Conservation (phyloP, 2,888 invertebrate species). For the Acleris emargana region DNA sequence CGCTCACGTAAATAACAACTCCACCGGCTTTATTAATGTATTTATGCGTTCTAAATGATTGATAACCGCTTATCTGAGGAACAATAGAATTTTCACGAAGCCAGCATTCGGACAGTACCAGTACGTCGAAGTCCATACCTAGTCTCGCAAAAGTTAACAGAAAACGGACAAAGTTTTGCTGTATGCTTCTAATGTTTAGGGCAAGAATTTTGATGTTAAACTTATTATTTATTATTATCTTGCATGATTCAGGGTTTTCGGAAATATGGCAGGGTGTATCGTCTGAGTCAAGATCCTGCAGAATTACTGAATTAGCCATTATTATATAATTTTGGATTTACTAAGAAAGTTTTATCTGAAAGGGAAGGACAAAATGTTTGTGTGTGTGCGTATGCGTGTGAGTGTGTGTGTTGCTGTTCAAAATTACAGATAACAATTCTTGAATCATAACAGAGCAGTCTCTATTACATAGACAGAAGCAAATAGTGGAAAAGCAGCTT, state of each 20-base stretch:
- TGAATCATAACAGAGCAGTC: too few relatives aligned
- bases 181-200: slow-evolving; percentile 2
- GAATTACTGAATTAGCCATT: not conserved
- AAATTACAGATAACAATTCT: too few relatives aligned
- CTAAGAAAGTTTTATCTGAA: too few relatives aligned
- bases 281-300: slow-evolving; percentile 1
- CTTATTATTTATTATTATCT: not conserved
- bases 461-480: too few relatives aligned
- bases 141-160: not conserved
- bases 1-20: not conserved
- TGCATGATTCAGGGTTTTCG: not conserved
- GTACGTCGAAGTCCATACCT: not conserved
- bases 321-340: too few relatives aligned
- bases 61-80: not conserved
- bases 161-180: not conserved
- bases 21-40: slow-evolving; percentile 4
- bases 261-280: not conserved
- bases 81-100: not conserved
- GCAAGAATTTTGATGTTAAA: not conserved
- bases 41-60: slow-evolving; percentile 1
- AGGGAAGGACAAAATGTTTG: too few relatives aligned
- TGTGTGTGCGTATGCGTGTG: too few relatives aligned
- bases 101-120: not conserved
- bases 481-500: too few relatives aligned
- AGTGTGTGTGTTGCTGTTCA: too few relatives aligned